Evolutionary conservation across 2,797 vertebrate species (phyloP).

Genomic region (Enteromius thamalakanensis): DNA sequence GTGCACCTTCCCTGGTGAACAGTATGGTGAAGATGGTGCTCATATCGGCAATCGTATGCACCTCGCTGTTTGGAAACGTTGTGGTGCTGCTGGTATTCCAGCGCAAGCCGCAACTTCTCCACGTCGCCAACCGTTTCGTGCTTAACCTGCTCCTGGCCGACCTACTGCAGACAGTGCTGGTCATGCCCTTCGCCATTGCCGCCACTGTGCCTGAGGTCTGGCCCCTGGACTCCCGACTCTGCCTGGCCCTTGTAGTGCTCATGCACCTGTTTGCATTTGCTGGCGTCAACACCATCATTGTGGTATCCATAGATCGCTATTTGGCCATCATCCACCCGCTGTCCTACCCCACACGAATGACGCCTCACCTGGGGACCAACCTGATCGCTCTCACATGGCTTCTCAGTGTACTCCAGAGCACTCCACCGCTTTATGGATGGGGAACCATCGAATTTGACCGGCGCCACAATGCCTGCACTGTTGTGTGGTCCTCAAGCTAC

Average conservation of each 20-base stretch:
- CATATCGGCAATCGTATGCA: slow-evolving; percentile 80
- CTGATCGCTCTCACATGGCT: slow-evolving; percentile 88
- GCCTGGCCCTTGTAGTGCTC: slow-evolving; percentile 85
- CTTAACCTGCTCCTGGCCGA: slow-evolving; percentile 89
- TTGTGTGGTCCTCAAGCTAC: slow-evolving; percentile 86
- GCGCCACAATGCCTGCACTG: slow-evolving; percentile 81
- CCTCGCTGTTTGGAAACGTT: slow-evolving; percentile 85
- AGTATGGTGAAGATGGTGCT: slow-evolving; percentile 79
- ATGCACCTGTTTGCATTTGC: slow-evolving; percentile 92
- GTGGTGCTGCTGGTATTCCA: slow-evolving; percentile 86
- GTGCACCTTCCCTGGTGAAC: slow-evolving; percentile 64
- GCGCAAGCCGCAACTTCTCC: slow-evolving; percentile 87
- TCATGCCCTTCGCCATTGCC: slow-evolving; percentile 88
- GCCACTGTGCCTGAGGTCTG: slow-evolving; percentile 82
- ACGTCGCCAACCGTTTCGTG: slow-evolving; percentile 89
- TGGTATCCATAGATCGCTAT: slow-evolving; percentile 89
- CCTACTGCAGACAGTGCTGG: slow-evolving; percentile 84
- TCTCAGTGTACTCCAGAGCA: slow-evolving; percentile 84
- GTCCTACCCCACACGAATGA: slow-evolving; percentile 89
- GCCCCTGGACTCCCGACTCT: slow-evolving; percentile 84
- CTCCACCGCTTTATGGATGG: slow-evolving; percentile 88
- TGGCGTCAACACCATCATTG: slow-evolving; percentile 88
- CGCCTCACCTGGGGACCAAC: slow-evolving; percentile 82
- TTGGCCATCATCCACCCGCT: slow-evolving; percentile 90
- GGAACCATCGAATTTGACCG: slow-evolving; percentile 84